Conservation (phyloP, 2,888 invertebrate genomes). For the Leptarthrus brevirostris region DNA sequence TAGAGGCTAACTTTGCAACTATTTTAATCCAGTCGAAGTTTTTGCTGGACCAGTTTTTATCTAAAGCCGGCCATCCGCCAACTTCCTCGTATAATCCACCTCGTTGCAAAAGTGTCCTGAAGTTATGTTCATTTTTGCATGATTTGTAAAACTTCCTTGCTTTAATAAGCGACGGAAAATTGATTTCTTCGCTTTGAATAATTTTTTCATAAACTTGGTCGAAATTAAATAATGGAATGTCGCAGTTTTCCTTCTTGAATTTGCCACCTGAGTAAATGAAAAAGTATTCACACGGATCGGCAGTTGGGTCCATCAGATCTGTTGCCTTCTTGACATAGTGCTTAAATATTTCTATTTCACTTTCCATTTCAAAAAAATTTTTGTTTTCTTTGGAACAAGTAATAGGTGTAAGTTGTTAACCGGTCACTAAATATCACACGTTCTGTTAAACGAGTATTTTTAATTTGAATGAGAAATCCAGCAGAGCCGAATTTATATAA, state of each 20-base stretch:
- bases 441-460: too few relatives aligned
- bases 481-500: too few relatives aligned
- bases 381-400: too few relatives aligned
- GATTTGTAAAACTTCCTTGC: conserved; percentile 27
- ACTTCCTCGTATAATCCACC: neutral
- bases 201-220: neutral
- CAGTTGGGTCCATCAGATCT: neutral
- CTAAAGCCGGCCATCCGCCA: conserved; percentile 29
- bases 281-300: neutral
- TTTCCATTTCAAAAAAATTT: too few relatives aligned
- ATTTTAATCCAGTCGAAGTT: neutral
- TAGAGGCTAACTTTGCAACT: neutral
- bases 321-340: neutral
- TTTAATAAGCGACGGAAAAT: conserved; percentile 5
- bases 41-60: neutral
- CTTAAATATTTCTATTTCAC: neutral
- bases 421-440: too few relatives aligned
- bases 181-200: neutral
- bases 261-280: neutral
- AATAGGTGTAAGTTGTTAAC: too few relatives aligned
- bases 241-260: neutral
- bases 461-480: too few relatives aligned
- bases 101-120: neutral
- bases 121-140: neutral
- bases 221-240: neutral